phyloP scores from a whole-genome alignment of 2,113 vertebrate species.

The Lepisosteus oculatus region DNA sequence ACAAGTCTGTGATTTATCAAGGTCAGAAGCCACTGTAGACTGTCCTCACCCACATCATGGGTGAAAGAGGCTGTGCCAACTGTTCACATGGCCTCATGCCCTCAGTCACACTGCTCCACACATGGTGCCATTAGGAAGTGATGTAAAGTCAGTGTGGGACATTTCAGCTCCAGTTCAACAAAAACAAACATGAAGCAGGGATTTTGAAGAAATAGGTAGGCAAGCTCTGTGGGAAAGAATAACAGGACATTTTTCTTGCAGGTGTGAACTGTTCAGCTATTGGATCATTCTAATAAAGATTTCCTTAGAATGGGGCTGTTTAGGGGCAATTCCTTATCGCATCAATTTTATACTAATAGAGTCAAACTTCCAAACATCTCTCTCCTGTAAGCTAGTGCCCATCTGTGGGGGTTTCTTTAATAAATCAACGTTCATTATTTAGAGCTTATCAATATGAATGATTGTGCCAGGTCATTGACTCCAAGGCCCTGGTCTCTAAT shows the following conservation, averaged over 20 bases:
- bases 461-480: conserved; percentile 16
- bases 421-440: conserved; percentile 22
- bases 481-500: conserved; percentile 16
- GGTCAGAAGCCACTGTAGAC: no score
- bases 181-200: neutral
- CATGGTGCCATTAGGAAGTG: neutral
- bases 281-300: neutral
- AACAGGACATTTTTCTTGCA: neutral
- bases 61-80: no score
- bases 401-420: conserved; percentile 10
- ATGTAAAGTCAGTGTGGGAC: no score
- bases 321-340: neutral
- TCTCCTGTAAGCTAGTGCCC: conserved; percentile 7
- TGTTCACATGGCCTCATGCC: no score
- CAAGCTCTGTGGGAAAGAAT: neutral
- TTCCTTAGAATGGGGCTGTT: conserved; percentile 5
- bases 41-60: no score
- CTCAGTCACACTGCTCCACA: neutral
- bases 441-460: conserved; percentile 26
- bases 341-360: conserved; percentile 15
- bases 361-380: conserved; percentile 5
- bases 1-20: no score
- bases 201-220: neutral
- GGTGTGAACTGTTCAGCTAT: neutral
- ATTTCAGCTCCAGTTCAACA: no score